Evolutionary conservation across 1,140 invertebrate species (phyloP), one percentile per base, ranked within the genome.

Genomic region (Battus philenor): DNA sequence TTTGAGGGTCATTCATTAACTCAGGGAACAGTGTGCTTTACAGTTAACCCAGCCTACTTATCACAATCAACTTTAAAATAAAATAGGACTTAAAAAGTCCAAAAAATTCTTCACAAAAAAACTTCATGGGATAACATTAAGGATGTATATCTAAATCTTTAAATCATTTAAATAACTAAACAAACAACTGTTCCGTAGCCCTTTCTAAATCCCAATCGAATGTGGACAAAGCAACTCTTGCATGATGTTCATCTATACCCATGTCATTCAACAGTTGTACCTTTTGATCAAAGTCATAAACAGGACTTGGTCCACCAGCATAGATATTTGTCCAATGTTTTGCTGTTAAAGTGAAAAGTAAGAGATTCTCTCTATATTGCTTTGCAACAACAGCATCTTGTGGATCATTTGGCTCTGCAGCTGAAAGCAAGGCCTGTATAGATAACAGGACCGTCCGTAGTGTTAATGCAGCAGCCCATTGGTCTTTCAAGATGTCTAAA

Each of bases 391-490:
- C 70, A 0, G 70, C 73, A 17, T 77, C 73, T 20, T 77, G 73
- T 0, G 73, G 73, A 13, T 74, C 70, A 10, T 64, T 64, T 0
- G 73, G 68, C 29, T 77, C 73, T 0, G 68, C 69, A 0, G 69
- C 65, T 0, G 73, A 65, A 2, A 77, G 54, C 4, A 77, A 43
- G 0, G 73, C 68, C 30, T 77, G 73, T 22, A 76, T 65, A 0
- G 73, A 76, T 8, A 74, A 45, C 0, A 77, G 86, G 20, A 99
- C 97, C 20, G 98, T 99, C 44, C 98, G 89, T 47, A 99, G 87
- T 0, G 98, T 99, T 93, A 99, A 97, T 5, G 98, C 98, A 43
- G 98, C 98, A 52, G 98, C 98, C 98, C 98, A 99, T 85, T 99
- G 97, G 83, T 99, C 98, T 90, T 99, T 99, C 9, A 99, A 88